Evolutionary conservation across 92 coral and sea anemone species (phyloP).

Genomic region (Palythoa grandiflora): DNA sequence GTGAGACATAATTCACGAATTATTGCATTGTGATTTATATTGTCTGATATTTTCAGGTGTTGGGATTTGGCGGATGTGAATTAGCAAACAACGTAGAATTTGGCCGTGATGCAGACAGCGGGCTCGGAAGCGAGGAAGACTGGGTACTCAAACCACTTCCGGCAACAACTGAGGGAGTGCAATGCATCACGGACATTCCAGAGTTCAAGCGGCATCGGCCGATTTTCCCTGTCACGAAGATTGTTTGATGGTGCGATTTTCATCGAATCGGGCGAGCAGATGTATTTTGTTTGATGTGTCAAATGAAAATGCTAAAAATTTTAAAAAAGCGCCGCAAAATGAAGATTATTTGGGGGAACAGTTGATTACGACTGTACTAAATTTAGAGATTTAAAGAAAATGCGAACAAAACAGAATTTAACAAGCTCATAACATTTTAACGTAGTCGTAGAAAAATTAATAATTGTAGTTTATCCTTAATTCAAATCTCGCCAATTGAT

Average conservation of each 20-base stretch:
- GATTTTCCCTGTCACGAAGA: slow-evolving; percentile 76
- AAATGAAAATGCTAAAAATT: not conserved
- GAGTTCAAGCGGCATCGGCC: slow-evolving; percentile 82
- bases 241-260: slow-evolving; percentile 36
- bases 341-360: too few species aligned
- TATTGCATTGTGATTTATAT: not conserved
- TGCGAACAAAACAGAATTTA: too few species aligned
- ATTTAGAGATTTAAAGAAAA: too few species aligned
- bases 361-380: too few species aligned
- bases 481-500: too few species aligned
- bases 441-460: too few species aligned
- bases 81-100: slow-evolving; percentile 25
- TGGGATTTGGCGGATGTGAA: slow-evolving; percentile 79
- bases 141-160: slow-evolving; percentile 77
- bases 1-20: not conserved
- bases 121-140: slow-evolving; percentile 68
- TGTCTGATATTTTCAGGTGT: slow-evolving; percentile 59
- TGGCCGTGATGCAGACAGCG: slow-evolving; percentile 70
- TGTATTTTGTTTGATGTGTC: not conserved
- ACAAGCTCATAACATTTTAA: too few species aligned
- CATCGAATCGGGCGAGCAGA: not conserved
- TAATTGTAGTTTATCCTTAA: too few species aligned
- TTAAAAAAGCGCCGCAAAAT: not conserved
- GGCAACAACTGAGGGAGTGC: slow-evolving; percentile 54
- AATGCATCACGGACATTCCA: slow-evolving; percentile 70